Conservation (phyloP, 2,113 vertebrate genomes). For the Cygnus buccinator region DNA sequence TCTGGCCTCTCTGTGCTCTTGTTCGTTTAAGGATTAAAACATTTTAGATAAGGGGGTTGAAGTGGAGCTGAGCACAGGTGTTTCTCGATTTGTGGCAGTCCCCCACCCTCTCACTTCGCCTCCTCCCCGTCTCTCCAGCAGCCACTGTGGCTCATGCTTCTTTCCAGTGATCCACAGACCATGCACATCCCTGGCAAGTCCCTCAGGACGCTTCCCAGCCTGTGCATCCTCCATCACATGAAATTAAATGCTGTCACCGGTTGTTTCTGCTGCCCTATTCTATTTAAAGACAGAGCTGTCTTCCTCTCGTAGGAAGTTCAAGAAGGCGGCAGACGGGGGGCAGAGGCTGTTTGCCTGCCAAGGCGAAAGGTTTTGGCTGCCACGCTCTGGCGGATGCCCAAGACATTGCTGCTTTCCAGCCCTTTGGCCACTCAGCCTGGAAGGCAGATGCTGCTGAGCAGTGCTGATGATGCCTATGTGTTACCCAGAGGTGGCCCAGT, state of each 20-base stretch:
- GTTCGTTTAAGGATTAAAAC: background rate
- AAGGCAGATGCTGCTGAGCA: background rate
- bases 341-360: background rate
- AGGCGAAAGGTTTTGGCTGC: background rate
- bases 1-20: background rate
- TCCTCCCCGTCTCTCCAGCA: background rate
- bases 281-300: background rate
- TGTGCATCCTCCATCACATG: background rate
- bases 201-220: background rate
- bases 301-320: conserved; percentile 1
- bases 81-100: background rate
- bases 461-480: background rate
- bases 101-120: background rate
- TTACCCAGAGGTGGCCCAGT: background rate
- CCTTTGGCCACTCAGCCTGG: background rate
- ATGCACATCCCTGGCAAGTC: background rate
- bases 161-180: background rate
- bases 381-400: background rate
- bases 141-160: background rate
- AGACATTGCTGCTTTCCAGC: background rate
- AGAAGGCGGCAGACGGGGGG: background rate
- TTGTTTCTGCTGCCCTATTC: background rate
- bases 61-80: background rate
- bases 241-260: background rate
- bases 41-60: background rate